Base-by-base conservation (phyloP, 2,113 vertebrate genomes). In the Melospiza melodia region DNA sequence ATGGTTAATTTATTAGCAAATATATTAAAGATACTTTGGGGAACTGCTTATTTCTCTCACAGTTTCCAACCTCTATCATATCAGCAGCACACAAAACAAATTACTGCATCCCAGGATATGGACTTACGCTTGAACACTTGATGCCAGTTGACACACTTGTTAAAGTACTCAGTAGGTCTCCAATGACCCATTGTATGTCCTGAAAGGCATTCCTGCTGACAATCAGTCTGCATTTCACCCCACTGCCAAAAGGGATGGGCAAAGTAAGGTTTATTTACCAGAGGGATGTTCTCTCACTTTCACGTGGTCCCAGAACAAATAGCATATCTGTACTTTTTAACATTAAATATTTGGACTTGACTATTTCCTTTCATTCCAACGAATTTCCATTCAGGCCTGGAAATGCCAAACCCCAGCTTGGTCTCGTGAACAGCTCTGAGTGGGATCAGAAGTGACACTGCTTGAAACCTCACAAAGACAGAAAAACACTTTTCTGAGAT, bases 201-300 rank as follows among this genome's bases (percentile, higher is more conserved):
- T 93, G 89, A 97, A 94, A 95, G 80, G 83, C 76, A 89, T 93
- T 93, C 72, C 83, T 86, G 68, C 90, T 84, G 48, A 67, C 55
- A 88, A 67, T 74, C 82, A 59, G 11, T 35, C 89, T 89, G 94
- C 35, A 90, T 92, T 93, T 94, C 89, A 94, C 41, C 83, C 73
- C 57, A 35, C 19, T 89, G 89, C 73, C 80, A 86, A 78, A 94
- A 81, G 65, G 52, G 69, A 91, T 89, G 57, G 52, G 57, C 44
- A 87, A 89, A 94, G 87, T 67, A 55, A 44, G 31, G 57, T 80
- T 97, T 94, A 86, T 95, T 96, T 93, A 67, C 89, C 44, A 31
- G 75, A 61, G 65, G 84, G 73, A 78, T 78, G 80, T 91, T 92
- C 66, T 65, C 90, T 84, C 65, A 72, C 89, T 93, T 97, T 92